Evolutionary conservation across 2,888 invertebrate genomes (phyloP).

Genomic region (Helobdella robusta): DNA sequence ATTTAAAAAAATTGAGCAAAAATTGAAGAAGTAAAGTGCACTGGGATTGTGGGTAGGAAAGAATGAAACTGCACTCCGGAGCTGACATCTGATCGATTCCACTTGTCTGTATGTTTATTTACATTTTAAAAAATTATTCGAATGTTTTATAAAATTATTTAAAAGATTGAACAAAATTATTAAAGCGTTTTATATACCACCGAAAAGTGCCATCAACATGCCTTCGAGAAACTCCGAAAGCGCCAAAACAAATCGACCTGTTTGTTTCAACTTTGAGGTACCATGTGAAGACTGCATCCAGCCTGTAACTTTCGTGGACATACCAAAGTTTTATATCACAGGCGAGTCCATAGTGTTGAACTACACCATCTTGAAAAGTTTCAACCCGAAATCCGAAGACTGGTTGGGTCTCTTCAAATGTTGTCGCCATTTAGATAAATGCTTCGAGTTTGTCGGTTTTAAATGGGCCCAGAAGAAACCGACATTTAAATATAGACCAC

Average conservation of each 20-base stretch:
- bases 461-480: slow-evolving; percentile 18
- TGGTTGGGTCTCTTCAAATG: slow-evolving; percentile 21
- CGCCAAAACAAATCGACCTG: background rate
- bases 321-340: background rate
- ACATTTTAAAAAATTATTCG: no score
- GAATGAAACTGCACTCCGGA: no score
- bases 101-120: no score
- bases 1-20: no score
- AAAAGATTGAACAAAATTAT: no score
- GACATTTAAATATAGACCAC: slow-evolving; percentile 4
- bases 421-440: slow-evolving; percentile 8
- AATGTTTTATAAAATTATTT: no score
- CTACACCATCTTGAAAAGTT: slow-evolving; percentile 11
- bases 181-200: no score
- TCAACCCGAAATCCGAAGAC: slow-evolving; percentile 12
- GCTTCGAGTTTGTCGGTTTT: slow-evolving; percentile 17
- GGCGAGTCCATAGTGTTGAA: slow-evolving; percentile 8
- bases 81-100: no score
- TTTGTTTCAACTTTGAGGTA: slow-evolving; percentile 21
- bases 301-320: slow-evolving; percentile 6
- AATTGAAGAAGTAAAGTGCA: no score
- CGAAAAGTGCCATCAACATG: no score
- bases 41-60: no score
- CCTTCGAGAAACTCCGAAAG: background rate
- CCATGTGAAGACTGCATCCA: slow-evolving; percentile 19